Conservation (phyloP, 2,888 invertebrate genomes). For the Epinotia ramella region DNA sequence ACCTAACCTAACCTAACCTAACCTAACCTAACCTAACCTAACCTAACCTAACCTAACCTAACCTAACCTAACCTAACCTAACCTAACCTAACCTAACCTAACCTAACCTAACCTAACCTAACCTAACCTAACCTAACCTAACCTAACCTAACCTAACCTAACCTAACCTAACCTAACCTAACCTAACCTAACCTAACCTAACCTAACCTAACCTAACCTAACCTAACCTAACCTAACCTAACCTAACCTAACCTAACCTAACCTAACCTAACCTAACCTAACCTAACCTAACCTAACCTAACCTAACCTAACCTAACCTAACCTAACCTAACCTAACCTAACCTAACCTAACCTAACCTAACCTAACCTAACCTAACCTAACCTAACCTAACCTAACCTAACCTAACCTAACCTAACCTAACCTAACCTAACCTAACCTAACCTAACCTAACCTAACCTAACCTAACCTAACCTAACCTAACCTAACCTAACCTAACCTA, state of each 20-base stretch:
- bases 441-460: conserved; percentile 43
- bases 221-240: conserved; percentile 35
- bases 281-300: conserved; percentile 37
- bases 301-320: conserved; percentile 41
- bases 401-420: conserved; percentile 41
- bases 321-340: conserved; percentile 36
- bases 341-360: conserved; percentile 41
- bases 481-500: no score
- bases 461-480: no score
- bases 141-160: conserved; percentile 28
- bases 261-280: conserved; percentile 41
- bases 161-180: conserved; percentile 39
- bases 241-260: conserved; percentile 29
- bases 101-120: conserved; percentile 33
- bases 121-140: conserved; percentile 32
- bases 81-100: conserved; percentile 29
- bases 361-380: conserved; percentile 42
- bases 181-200: conserved; percentile 36
- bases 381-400: conserved; percentile 41
- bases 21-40: conserved; percentile 32
- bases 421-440: conserved; percentile 41
- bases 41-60: conserved; percentile 28
- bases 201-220: conserved; percentile 41
- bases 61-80: conserved; percentile 29
- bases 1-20: conserved; percentile 41